Evolutionary conservation across 2,888 invertebrate genomes (phyloP), one percentile per base, ranked within the genome.

Genomic region (Asteroscopus sphinx): DNA sequence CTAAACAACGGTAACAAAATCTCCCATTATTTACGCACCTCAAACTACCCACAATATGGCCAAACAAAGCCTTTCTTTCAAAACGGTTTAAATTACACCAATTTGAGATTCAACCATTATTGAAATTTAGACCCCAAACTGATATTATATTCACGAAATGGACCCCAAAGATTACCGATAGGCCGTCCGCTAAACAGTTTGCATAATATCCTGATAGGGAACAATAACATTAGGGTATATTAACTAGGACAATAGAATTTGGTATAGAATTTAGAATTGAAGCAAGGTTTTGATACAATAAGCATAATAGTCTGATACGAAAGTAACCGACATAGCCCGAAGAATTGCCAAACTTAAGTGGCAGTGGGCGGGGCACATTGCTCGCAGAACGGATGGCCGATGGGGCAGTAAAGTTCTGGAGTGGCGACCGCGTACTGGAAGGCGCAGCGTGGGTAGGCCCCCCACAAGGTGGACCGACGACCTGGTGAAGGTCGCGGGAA

Each of bases 111-210:
- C n/a, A 5, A 11, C 46, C 40, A 54, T 63, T 68, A 75, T 65
- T 72, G 68, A 65, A 72, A 68, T 68, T 59, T 30, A 32, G 42
- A 4, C 45, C 49, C 55, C 28, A 57, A 65, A 58, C 56, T 61
- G 41, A 61, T 64, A 73, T 68, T 58, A 62, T 75, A 65, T 65
- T 68, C 76, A 40, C 41, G 36, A 15, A 62, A 68, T 54, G 60
- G 45, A 56, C 69, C 57, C 62, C 26, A 56, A 74, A 76, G 76
- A 73, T 73, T 69, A 73, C 55, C 28, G 73, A 60, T 65, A 56
- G 49, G 49, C 48, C 54, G 41, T 54, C 55, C 26, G 8, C 42
- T 65, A 53, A 66, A 63, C 66, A 71, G 72, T 73, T 73, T 72
- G 66, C 73, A 76, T 73, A 73, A 72, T 72, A 30, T 32, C 13